phyloP scores from a whole-genome alignment of 2,797 vertebrate species.

The Sus cebifrons region DNA sequence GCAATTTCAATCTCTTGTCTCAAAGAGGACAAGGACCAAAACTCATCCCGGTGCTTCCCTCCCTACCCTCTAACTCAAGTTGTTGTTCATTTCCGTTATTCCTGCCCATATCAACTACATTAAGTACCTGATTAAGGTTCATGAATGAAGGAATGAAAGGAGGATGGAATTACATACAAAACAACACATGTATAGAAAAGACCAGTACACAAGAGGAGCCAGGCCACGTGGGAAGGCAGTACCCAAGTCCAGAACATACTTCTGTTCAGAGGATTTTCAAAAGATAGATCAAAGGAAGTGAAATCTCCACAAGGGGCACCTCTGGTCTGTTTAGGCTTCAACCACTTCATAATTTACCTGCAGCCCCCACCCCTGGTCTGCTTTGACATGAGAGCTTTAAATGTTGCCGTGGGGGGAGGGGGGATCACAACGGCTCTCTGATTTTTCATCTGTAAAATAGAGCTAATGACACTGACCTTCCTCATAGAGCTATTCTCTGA shows the following conservation, averaged over 20 bases:
- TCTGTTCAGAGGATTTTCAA: background rate
- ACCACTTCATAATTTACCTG: background rate
- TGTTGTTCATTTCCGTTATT: background rate
- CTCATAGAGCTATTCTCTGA: conserved; percentile 65
- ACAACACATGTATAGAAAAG: background rate
- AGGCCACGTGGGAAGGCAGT: background rate
- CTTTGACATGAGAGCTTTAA: conserved; percentile 6
- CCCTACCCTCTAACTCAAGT: too few species aligned
- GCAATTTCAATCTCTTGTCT: too few species aligned
- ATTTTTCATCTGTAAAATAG: conserved; percentile 70
- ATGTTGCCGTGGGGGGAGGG: too few species aligned
- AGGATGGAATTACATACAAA: background rate
- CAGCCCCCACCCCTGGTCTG: background rate
- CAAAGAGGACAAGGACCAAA: too few species aligned
- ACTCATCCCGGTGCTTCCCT: too few species aligned
- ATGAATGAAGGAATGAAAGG: background rate
- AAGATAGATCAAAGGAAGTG: background rate
- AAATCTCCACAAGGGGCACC: background rate
- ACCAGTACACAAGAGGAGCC: background rate
- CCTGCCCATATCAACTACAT: background rate
- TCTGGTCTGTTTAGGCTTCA: background rate
- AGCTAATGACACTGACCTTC: conserved; percentile 80
- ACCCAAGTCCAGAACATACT: background rate
- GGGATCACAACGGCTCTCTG: conserved; percentile 48
- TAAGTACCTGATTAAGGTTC: background rate